Evolutionary conservation across 2,797 vertebrate species (phyloP).

Genomic region (Mallotus villosus): DNA sequence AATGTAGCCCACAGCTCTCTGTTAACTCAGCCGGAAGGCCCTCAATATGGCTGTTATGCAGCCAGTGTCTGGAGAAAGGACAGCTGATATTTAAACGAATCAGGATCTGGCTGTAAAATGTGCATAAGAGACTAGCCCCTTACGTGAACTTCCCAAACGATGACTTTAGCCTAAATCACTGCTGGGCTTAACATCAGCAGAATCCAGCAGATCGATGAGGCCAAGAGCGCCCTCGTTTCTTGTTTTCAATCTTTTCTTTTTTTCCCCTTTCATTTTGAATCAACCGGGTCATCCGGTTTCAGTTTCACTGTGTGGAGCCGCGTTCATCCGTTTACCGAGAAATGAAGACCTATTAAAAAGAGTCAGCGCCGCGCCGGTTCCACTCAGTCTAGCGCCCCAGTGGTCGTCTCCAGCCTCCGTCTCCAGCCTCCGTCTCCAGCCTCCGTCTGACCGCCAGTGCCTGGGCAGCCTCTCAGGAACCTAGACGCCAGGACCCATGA

Average conservation of each 20-base stretch:
- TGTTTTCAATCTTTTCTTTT: slow-evolving; percentile 39
- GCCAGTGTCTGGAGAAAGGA: too few relatives aligned
- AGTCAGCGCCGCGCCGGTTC: slow-evolving; percentile 63
- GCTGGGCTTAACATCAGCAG: slow-evolving; percentile 31
- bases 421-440: slow-evolving; percentile 40
- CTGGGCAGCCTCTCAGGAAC: slow-evolving; percentile 62
- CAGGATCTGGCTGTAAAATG: background rate
- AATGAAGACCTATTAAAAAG: slow-evolving; percentile 72
- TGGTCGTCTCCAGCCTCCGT: slow-evolving; percentile 40
- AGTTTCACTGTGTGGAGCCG: slow-evolving; percentile 54
- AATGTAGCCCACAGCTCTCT: too few relatives aligned
- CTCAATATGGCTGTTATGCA: too few relatives aligned
- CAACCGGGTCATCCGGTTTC: slow-evolving; percentile 32
- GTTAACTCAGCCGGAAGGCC: too few relatives aligned
- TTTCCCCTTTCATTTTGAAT: slow-evolving; percentile 25
- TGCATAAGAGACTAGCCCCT: slow-evolving; percentile 36
- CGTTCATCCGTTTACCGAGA: slow-evolving; percentile 63
- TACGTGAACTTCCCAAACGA: slow-evolving; percentile 19
- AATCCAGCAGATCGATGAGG: slow-evolving; percentile 24
- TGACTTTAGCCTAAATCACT: background rate
- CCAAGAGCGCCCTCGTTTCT: slow-evolving; percentile 14
- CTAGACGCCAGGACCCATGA: slow-evolving; percentile 50
- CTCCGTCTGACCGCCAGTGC: slow-evolving; percentile 52
- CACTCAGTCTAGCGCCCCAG: slow-evolving; percentile 65
- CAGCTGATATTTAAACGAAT: too few relatives aligned